A percentile compares a stretch with the other conserved stretches of the same genome.
phyloP scores from a whole-genome alignment of 2,797 vertebrate species.

The Pipistrellus pipistrellus region DNA sequence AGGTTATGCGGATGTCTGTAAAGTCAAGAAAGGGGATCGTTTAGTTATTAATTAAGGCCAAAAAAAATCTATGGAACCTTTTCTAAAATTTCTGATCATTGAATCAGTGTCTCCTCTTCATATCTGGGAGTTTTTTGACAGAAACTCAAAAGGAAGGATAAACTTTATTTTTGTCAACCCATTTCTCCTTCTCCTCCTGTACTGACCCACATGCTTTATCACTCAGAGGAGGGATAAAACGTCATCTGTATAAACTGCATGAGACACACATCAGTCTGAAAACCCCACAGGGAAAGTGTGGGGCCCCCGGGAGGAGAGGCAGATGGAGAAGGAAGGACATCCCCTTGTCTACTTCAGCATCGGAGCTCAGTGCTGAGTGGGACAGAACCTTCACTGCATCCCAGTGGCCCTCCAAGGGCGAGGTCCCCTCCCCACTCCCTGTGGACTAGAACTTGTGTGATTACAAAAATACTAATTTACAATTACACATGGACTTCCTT shows the following conservation, averaged over 20 bases:
- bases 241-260: not conserved
- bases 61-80: not conserved
- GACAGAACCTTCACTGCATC: not conserved
- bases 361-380: not conserved
- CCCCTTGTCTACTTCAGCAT: not conserved
- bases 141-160: constrained; percentile 1
- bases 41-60: constrained; percentile 26
- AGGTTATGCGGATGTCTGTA: constrained; percentile 65
- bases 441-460: not conserved
- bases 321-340: not conserved
- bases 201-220: not conserved
- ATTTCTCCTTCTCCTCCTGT: not conserved
- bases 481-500: not conserved
- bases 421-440: not conserved
- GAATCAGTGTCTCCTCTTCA: not conserved
- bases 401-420: not conserved
- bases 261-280: not conserved
- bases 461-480: constrained; percentile 33
- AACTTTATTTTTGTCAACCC: not conserved
- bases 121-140: not conserved
- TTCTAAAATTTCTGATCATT: not conserved
- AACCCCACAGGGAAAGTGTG: not conserved
- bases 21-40: constrained; percentile 61
- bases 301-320: not conserved
- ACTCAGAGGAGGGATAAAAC: not conserved